phyloP scores from a whole-genome alignment of 2,888 invertebrate species.

The Crioceris asparagi region DNA sequence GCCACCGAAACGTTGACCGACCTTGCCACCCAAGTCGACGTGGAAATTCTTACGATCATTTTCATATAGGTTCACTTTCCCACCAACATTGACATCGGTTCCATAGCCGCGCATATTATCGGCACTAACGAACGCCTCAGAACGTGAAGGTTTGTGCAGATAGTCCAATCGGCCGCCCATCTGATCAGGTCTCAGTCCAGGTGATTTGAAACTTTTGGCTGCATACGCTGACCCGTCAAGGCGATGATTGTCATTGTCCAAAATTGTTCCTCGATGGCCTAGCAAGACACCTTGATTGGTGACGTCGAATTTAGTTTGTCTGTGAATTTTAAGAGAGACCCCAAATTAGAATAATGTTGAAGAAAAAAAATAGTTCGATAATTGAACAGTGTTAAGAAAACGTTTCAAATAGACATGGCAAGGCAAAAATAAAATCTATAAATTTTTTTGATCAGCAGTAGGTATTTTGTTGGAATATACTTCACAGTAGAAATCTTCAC shows the following conservation, averaged over 20 bases:
- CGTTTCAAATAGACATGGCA: too few species aligned
- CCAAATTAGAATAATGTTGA: too few species aligned
- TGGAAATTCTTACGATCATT: conserved; percentile 21
- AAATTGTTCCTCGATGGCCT: not conserved
- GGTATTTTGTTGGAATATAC: too few species aligned
- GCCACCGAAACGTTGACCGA: conserved; percentile 24
- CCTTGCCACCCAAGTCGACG: conserved; percentile 22
- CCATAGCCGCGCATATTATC: conserved; percentile 20
- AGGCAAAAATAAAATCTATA: too few species aligned
- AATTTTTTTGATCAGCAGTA: too few species aligned
- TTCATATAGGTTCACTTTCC: conserved; percentile 20
- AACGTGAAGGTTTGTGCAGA: conserved; percentile 22
- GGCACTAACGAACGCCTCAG: conserved; percentile 20
- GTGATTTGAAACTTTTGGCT: conserved; percentile 20
- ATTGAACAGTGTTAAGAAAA: too few species aligned
- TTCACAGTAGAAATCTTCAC: too few species aligned
- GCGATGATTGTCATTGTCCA: conserved; percentile 15
- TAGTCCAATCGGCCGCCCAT: conserved; percentile 24
- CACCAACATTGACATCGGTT: conserved; percentile 22
- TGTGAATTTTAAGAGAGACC: too few species aligned
- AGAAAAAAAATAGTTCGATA: too few species aligned
- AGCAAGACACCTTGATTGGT: not conserved
- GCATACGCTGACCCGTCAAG: conserved; percentile 22
- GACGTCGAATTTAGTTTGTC: too few species aligned
- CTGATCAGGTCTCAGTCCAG: conserved; percentile 20